Evolutionary conservation across 2,888 invertebrate genomes (phyloP).

Genomic region (Cylloceria caligata): DNA sequence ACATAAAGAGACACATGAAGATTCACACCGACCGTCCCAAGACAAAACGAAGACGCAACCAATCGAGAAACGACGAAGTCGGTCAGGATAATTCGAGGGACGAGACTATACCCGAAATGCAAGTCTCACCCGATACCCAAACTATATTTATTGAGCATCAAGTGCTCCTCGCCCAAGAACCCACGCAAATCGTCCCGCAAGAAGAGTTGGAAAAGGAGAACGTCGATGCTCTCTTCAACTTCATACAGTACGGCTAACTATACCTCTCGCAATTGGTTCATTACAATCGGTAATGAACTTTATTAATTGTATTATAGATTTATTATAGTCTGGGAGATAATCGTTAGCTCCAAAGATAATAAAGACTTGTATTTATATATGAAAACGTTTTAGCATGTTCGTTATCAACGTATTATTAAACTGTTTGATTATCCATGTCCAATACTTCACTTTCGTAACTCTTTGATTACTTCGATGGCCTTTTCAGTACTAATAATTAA

Average conservation of each 20-base stretch:
- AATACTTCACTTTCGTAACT: neutral
- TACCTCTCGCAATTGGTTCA: neutral
- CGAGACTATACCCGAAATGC: conserved; percentile 40
- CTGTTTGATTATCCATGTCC: too few species aligned
- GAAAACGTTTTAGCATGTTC: neutral
- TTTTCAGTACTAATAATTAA: conserved; percentile 12
- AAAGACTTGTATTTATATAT: conserved; percentile 9
- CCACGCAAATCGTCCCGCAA: conserved; percentile 73
- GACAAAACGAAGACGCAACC: conserved; percentile 68
- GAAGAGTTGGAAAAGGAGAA: conserved; percentile 82
- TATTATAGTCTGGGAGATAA: conserved; percentile 5
- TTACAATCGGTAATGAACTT: neutral
- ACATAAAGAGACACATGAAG: conserved; percentile 81
- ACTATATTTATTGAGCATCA: conserved; percentile 77
- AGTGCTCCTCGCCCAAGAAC: conserved; percentile 77
- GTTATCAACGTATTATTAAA: too few species aligned
- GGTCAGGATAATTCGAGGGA: conserved; percentile 45
- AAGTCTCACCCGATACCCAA: conserved; percentile 2
- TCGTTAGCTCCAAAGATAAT: too few species aligned
- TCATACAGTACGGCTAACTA: conserved; percentile 78
- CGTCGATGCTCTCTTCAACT: conserved; percentile 79
- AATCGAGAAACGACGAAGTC: conserved; percentile 31
- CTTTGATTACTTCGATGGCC: neutral
- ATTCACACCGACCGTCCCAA: conserved; percentile 78
- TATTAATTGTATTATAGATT: conserved; percentile 17